Conservation (phyloP, 2,797 vertebrate species). For the Heteromormyrus szaboi region DNA sequence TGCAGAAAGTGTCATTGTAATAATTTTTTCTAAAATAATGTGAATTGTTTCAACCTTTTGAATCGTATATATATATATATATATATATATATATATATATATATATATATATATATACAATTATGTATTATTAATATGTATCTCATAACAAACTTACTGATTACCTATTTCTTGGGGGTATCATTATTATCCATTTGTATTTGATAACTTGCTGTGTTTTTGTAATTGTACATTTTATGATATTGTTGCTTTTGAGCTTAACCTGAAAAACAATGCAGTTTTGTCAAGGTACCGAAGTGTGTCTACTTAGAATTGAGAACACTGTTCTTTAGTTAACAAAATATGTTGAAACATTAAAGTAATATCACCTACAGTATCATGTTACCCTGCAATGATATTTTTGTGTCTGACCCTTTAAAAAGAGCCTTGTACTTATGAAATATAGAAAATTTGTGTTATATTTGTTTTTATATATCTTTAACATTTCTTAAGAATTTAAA, state of each 20-base stretch:
- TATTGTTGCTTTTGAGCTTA: not conserved
- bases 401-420: not conserved
- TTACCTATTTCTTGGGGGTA: not conserved
- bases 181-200: not conserved
- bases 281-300: not conserved
- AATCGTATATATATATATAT: not conserved
- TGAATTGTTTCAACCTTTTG: not conserved
- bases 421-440: not conserved
- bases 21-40: not conserved
- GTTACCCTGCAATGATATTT: not conserved
- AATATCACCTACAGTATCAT: not conserved
- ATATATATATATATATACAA: not conserved
- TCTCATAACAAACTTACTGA: not conserved
- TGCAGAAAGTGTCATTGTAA: not conserved
- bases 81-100: not conserved
- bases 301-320: not conserved
- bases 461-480: not conserved
- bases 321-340: not conserved
- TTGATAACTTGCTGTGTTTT: not conserved
- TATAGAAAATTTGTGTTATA: not conserved
- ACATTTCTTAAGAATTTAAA: not conserved
- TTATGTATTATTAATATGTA: not conserved
- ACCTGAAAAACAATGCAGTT: not conserved
- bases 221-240: not conserved
- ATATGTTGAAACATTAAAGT: not conserved